phyloP scores from a whole-genome alignment of 2,113 vertebrate species.

The Hymenochirus boettgeri region DNA sequence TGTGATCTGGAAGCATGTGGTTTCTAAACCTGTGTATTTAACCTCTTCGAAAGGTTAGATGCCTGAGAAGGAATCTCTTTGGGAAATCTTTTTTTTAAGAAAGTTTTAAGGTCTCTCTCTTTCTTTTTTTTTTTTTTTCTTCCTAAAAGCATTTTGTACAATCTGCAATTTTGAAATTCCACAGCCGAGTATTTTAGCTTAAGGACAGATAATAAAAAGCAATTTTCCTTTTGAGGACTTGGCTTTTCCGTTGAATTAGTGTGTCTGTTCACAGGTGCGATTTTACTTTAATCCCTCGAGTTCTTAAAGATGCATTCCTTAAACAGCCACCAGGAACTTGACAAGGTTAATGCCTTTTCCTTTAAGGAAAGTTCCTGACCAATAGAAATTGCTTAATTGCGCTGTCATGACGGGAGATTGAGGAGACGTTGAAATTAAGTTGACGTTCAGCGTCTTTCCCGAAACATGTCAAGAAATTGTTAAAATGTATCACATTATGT shows the following conservation, averaged over 20 bases:
- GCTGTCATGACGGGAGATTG: too few species aligned
- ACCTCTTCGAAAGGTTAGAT: conserved; percentile 31
- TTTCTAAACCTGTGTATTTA: conserved; percentile 32
- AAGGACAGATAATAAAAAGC: conserved; percentile 59
- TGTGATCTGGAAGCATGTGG: conserved; percentile 12
- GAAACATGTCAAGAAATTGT: too few species aligned
- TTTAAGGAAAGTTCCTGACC: too few species aligned
- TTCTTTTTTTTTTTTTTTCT: conserved; percentile 2
- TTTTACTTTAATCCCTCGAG: conserved; percentile 65
- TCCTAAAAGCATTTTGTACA: conserved; percentile 35
- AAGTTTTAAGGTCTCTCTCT: not conserved
- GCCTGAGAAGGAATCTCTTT: conserved; percentile 25
- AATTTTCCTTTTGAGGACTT: conserved; percentile 56
- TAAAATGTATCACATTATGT: too few species aligned
- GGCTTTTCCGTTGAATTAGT: conserved; percentile 49
- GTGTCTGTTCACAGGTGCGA: conserved; percentile 60
- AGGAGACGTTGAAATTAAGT: too few species aligned
- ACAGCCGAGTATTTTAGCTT: conserved; percentile 45
- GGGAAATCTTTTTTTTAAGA: conserved; percentile 14
- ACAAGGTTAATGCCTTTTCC: too few species aligned
- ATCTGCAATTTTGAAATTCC: conserved; percentile 53
- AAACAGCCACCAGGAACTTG: conserved; percentile 51
- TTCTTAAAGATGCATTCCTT: conserved; percentile 65
- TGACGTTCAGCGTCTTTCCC: too few species aligned
- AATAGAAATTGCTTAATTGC: too few species aligned